Evolutionary conservation across 2,888 invertebrate genomes (phyloP), one percentile per base, ranked within the genome.

Genomic region (Schizaphis graminum): DNA sequence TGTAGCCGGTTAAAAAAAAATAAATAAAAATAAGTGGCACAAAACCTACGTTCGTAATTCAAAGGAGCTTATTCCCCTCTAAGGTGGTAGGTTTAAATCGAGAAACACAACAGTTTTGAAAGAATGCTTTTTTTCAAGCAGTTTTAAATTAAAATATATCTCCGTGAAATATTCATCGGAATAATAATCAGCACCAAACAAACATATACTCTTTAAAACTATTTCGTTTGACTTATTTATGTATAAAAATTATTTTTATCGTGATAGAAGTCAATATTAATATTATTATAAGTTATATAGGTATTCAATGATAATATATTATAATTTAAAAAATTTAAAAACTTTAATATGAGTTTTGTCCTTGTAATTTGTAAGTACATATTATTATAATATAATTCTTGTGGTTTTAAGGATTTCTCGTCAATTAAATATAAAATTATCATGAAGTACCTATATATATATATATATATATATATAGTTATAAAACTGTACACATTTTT

Each of bases 31-130:
- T 47, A 91, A 93, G 89, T 93, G 84, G 93, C 89, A 89, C 92
- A 67, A 77, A 92, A 88, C 92, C 92, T 77, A 88, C 92, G 92
- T 88, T 88, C 53, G 92, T 88, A 92, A 92, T 92, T 92, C 92
- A 92, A 92, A 92, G 53, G 88, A 92, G 49, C 87, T 88, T 8
- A 77, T 67, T 53, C 92, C 92, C 92, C 41, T 77, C 44, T 26
- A 56, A 88, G 88, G 49, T 61, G 87, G 86, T 91, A 67, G 53
- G 41, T 92, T 92, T 88, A 24, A 92, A 92, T 41, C 44, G 53
- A 67, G 88, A 21, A 77, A 88, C 88, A 67, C 77, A 88, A 41
- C 92, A 53, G 77, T 88, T 88, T 87, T 47, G 21, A 92, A 92
- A 77, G 49, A 77, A 92, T 24, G 92, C 41, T 61, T 61, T 67